Evolutionary conservation across 2,797 vertebrate genomes (phyloP).

Genomic region (Sebastes cheni): DNA sequence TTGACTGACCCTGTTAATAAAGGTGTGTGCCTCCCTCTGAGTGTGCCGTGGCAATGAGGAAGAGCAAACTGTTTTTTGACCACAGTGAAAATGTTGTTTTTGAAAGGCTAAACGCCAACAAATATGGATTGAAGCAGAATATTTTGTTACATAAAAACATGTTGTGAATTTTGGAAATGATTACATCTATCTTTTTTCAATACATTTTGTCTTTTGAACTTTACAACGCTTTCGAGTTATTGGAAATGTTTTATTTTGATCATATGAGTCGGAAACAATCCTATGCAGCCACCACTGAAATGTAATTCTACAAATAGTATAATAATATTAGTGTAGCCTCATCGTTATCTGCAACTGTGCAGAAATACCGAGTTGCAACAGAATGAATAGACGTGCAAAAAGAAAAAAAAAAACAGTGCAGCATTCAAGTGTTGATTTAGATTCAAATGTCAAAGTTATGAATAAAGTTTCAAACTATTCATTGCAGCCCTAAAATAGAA

Average conservation of each 20-base stretch:
- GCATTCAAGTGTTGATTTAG: not conserved
- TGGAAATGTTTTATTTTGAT: not conserved
- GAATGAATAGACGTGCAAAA: not conserved
- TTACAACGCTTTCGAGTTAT: not conserved
- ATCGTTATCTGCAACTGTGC: not conserved
- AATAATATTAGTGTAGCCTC: not conserved
- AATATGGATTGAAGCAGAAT: too few relatives aligned
- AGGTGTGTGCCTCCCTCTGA: not conserved
- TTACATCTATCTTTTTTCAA: too few relatives aligned
- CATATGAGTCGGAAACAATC: not conserved
- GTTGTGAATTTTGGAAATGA: not conserved
- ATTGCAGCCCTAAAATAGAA: not conserved
- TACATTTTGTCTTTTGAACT: not conserved
- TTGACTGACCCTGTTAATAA: not conserved
- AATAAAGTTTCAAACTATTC: not conserved
- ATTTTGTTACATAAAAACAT: not conserved
- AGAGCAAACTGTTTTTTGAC: not conserved
- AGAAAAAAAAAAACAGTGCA: not conserved
- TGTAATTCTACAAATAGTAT: not conserved
- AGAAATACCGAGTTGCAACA: not conserved
- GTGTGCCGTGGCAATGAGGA: not conserved
- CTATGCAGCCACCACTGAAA: not conserved
- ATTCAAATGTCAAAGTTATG: not conserved
- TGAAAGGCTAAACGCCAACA: too few relatives aligned
- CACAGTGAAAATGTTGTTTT: not conserved